Base-by-base conservation (phyloP, 2,888 invertebrate genomes). In the Hyles lineata region DNA sequence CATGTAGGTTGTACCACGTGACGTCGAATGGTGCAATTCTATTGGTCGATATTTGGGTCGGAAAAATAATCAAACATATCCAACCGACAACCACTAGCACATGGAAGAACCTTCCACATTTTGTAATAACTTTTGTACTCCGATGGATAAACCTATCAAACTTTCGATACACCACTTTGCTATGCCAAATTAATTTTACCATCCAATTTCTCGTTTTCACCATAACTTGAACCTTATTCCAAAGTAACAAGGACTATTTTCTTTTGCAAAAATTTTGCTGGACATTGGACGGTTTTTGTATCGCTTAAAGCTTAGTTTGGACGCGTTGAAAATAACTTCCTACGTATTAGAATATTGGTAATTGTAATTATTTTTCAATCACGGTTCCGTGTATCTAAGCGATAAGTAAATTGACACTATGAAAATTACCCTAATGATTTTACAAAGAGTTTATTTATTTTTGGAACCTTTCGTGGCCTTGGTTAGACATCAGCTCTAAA, bases 61-160 rank as follows among this genome's bases (percentile, higher is more conserved):
- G n/a, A n/a, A n/a, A n/a, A 50, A 50, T 67, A 67, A 50, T 21
- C 50, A 67, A 67, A 67, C 17, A 43, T 5, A 5, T 17, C 23
- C 23, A 15, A 67, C 23, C 50, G 6, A 9, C 35, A 63, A 6
- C 23, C n/a, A 61, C 62, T 71, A 61, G 50, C 32, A 50, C 32
- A 62, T 25, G 32, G 32, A 58, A 58, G 58, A 25, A 67, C 72
- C 55, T 67, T 35, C 55, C 52, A 62, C 32, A 25, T 71, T 62
- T 60, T 52, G 32, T 17, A 52, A 59, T 21, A 72, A 72, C 73
- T 73, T 62, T 62, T 73, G 70, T 70, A 70, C 70, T 73, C 32
- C 58, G 52, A 17, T 63, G 70, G 73, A 70, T 73, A 70, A 73
- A 60, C 62, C 61, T 62, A 73, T 70, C 70, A 73, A 73, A 73